Evolutionary conservation across 2,888 invertebrate genomes (phyloP), one percentile per base, ranked within the genome.

Genomic region (Tribolium freemani): DNA sequence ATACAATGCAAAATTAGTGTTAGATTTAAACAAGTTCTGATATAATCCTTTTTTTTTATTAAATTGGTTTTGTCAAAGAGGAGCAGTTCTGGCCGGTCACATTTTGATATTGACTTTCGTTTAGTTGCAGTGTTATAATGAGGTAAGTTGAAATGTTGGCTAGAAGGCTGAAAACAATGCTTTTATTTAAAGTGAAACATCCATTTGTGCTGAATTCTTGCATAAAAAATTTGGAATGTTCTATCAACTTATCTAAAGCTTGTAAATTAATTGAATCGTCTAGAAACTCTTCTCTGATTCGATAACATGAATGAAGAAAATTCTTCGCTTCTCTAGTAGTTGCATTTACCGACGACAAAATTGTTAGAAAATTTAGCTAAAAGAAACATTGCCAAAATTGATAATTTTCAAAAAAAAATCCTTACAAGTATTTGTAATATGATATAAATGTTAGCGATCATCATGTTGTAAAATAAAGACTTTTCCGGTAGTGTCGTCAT

Each of bases 261-360:
- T 56, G 31, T 3, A 56, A 5, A 5, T 56, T 11, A 6, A 9
- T 10, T 11, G 16, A 38, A 11, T 56, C 10, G 3, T 21, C 38
- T 3, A 38, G 2, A 31, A 56, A 11, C 9, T 56, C 31, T 31
- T 56, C 56, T 16, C 30, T 11, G 11, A 56, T 6, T 38, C 9
- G 13, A 31, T 38, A 38, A 26, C 31, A 10, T 10, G 30, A 26
- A 11, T 31, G 1, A 10, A 31, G 9, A 11, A 56, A 56, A n/a
- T 11, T 56, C 30, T 56, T 56, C 8, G 56, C 56, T 56, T 56
- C 56, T 56, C 13, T 11, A 11, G 31, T 5, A 11, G 56, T 56
- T 6, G 56, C 26, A 56, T 56, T 31, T 10, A 56, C 13, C 3
- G 56, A 31, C 3, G 31, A 16, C 10, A 56, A 13, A n/a, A 56